phyloP scores from a whole-genome alignment of 92 coral and sea anemone species.

The Umimayanthus chanpuru region DNA sequence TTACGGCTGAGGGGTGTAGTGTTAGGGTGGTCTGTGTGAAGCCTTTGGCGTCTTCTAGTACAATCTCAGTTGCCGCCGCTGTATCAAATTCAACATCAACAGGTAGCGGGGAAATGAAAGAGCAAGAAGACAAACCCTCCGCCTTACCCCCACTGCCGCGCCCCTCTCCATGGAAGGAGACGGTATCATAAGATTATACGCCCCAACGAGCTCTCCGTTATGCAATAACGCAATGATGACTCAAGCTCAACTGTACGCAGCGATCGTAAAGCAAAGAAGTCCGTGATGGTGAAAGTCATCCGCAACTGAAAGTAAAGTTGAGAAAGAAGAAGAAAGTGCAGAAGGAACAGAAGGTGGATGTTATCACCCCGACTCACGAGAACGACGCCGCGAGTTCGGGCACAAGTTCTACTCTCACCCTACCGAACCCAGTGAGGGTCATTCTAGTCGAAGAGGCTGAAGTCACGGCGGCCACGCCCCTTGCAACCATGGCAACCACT shows the following conservation, averaged over 20 bases:
- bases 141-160: neutral
- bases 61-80: neutral
- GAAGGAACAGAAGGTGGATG: neutral
- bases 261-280: neutral
- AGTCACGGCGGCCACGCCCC: neutral
- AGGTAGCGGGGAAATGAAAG: neutral
- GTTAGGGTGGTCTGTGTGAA: neutral
- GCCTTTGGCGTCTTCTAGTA: neutral
- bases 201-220: neutral
- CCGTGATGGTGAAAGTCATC: neutral
- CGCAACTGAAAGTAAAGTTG: neutral
- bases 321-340: neutral
- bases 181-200: neutral
- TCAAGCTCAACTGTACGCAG: neutral
- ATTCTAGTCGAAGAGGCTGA: neutral
- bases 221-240: neutral
- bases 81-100: neutral
- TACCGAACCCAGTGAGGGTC: neutral
- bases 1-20: neutral
- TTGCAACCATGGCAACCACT: slow-evolving; percentile 1
- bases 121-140: neutral
- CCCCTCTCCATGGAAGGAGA: slow-evolving; percentile 6
- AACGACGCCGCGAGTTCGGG: neutral
- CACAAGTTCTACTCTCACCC: neutral
- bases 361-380: neutral